phyloP scores from a whole-genome alignment of 1,140 invertebrate genomes.

The Helicoverpa zea region DNA sequence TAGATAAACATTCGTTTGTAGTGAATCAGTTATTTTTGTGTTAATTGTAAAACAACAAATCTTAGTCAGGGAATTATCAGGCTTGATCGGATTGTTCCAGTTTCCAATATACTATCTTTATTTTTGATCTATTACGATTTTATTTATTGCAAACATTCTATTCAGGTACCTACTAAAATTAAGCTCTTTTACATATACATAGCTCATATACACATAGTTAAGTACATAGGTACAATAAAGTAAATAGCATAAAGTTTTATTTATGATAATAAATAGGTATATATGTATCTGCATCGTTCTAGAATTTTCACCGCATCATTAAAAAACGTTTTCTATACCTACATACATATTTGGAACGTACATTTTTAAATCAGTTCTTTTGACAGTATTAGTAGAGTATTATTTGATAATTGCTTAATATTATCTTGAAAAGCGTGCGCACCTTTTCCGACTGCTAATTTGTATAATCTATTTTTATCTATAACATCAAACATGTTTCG shows the following conservation, averaged over 20 bases:
- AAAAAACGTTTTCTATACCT: no score
- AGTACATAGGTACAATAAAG: no score
- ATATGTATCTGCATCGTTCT: no score
- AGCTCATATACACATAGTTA: no score
- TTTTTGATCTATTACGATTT: background rate
- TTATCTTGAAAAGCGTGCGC: background rate
- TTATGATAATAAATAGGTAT: no score
- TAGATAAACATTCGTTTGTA: background rate
- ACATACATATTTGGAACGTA: no score
- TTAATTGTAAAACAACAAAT: background rate
- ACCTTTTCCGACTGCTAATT: slow-evolving; percentile 7
- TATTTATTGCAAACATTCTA: background rate
- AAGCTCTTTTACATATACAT: no score
- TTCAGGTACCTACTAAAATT: background rate
- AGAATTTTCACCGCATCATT: no score
- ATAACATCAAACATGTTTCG: background rate
- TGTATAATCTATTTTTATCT: background rate
- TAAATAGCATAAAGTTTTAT: no score
- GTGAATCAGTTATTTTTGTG: background rate
- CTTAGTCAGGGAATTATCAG: background rate
- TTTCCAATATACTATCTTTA: background rate
- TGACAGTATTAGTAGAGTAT: background rate
- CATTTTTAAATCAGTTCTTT: no score
- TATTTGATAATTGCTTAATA: background rate
- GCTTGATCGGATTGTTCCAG: background rate